These are phyloP conservation scores for Corydoras maculifer DNA, from an alignment of 2,113 vertebrate genomes.

Conservation along the genomic window DNA sequence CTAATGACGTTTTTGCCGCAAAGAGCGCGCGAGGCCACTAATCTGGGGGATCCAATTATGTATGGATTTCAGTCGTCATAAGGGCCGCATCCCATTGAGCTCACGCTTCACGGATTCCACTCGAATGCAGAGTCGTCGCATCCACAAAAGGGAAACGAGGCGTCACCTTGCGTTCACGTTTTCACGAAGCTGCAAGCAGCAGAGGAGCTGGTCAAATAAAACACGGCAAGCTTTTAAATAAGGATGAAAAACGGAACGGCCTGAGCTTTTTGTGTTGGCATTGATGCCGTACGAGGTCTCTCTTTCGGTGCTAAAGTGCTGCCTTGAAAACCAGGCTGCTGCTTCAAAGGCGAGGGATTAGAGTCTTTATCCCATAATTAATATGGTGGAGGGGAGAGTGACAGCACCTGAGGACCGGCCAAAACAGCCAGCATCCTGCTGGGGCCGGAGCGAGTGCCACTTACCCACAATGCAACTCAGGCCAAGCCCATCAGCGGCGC, in stretches of 20 bases:
- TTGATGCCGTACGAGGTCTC: slow-evolving; percentile 20
- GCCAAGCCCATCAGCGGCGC: slow-evolving; percentile 55
- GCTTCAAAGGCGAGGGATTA: slow-evolving; percentile 95
- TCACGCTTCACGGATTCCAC: slow-evolving; percentile 60
- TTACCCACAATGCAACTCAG: slow-evolving; percentile 70
- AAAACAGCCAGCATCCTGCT: slow-evolving; percentile 75
- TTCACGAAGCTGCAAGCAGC: slow-evolving; percentile 23
- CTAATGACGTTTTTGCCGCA: slow-evolving; percentile 58
- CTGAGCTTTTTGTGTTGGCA: slow-evolving; percentile 17
- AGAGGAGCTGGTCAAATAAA: slow-evolving; percentile 12
- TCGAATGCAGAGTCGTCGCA: not conserved
- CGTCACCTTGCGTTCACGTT: not conserved
- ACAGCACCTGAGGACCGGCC: slow-evolving; percentile 81
- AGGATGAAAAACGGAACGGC: not conserved
- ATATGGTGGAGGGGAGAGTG: slow-evolving; percentile 86
- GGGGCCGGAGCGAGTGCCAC: slow-evolving; percentile 66
- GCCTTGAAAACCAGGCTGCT: slow-evolving; percentile 81
- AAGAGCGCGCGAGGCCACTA: slow-evolving; percentile 37
- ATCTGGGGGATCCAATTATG: slow-evolving; percentile 57
- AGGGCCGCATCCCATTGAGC: slow-evolving; percentile 53
- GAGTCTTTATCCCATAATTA: slow-evolving; percentile 93
- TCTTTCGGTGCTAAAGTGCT: slow-evolving; percentile 75
- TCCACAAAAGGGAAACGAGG: no score
- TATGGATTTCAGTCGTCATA: slow-evolving; percentile 53
- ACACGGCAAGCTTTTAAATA: not conserved